Base-by-base conservation (phyloP, 1,140 invertebrate species). In the Rhynchophorus ferrugineus region DNA sequence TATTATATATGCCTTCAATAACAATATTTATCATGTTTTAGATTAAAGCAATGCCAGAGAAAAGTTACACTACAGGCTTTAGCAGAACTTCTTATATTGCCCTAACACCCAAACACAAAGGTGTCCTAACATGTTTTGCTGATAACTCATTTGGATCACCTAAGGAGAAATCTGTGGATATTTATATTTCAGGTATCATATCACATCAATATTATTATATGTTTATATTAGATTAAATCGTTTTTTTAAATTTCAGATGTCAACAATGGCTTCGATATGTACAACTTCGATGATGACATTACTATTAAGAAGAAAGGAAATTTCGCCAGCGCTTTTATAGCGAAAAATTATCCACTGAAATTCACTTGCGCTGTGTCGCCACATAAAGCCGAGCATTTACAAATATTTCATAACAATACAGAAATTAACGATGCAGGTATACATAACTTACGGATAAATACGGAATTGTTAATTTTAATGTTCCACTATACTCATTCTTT, bases 291-390 rank as follows among this genome's bases (percentile, higher is more conserved):
- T 41, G 44, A 59, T 44, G 37, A 19, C 2, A 48, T 60, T 41
- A 29, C 51, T 22, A 35, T 57, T 13, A 44, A 56, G 22, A 22
- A 38, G 8, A 35, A 64, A 43, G 50, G 63, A 22, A 44, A 56
- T 19, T 37, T 9, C 16, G 22, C 34, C 7, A n/a, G 61, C n/a
- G 58, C 64, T 3, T 53, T 65, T 33, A 66, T 79, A 8, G 72
- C 76, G 1, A 65, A 61, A 19, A 77, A 75, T 1, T 79, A 82
- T 51, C 56, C 74, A 37, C 37, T 78, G 2, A 65, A 58, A 18
- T 43, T 81, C 1, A 72, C 65, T 5, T 83, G 80, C 59, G 73
- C 70, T 3, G 78, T 74, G 2, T 72, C 77, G 1, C 64, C 73
- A 18, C 77, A 79, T 44, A 74, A 78, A 57, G 79, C 72, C 20